phyloP scores from a whole-genome alignment of 1,140 invertebrate species.

The Drosophila aff. region DNA sequence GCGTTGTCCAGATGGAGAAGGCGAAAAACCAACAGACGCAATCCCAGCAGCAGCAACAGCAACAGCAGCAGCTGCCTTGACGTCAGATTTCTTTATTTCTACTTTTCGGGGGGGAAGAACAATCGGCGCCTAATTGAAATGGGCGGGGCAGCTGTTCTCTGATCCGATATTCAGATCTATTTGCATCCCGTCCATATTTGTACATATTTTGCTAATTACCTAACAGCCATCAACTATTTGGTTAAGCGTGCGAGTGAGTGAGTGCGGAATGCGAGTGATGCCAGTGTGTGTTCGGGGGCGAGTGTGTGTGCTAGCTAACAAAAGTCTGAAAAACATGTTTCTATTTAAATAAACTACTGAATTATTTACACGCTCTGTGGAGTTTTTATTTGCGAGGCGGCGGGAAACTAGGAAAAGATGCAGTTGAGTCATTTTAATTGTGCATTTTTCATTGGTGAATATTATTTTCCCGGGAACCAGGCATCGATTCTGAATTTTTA shows the following conservation, averaged over 20 bases:
- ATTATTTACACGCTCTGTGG: constrained; percentile 70
- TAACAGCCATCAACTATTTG: constrained; percentile 62
- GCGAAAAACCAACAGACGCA: constrained; percentile 16
- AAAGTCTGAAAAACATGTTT: constrained; percentile 84
- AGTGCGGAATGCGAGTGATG: constrained; percentile 43
- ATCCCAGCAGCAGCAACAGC: constrained; percentile 4
- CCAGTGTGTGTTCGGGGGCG: constrained; percentile 14
- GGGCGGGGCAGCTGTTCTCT: constrained; percentile 36
- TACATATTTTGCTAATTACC: constrained; percentile 82
- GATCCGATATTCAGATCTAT: constrained; percentile 46
- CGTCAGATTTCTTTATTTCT: constrained; percentile 51
- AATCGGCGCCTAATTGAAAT: constrained; percentile 52
- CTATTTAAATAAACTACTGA: constrained; percentile 82
- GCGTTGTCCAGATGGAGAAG: constrained; percentile 40
- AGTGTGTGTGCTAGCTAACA: constrained; percentile 53
- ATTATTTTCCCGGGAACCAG: background rate
- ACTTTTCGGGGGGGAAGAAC: constrained; percentile 29
- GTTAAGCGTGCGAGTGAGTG: constrained; percentile 47
- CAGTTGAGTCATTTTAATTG: background rate
- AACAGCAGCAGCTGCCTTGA: constrained; percentile 33
- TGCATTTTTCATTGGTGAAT: background rate
- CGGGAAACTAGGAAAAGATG: constrained; percentile 1
- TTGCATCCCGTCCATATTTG: constrained; percentile 59
- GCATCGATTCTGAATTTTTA: background rate
- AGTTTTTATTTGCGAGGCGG: constrained; percentile 15